Conservation (phyloP, 2,888 invertebrate species). For the Scaptomyza caliginosa region DNA sequence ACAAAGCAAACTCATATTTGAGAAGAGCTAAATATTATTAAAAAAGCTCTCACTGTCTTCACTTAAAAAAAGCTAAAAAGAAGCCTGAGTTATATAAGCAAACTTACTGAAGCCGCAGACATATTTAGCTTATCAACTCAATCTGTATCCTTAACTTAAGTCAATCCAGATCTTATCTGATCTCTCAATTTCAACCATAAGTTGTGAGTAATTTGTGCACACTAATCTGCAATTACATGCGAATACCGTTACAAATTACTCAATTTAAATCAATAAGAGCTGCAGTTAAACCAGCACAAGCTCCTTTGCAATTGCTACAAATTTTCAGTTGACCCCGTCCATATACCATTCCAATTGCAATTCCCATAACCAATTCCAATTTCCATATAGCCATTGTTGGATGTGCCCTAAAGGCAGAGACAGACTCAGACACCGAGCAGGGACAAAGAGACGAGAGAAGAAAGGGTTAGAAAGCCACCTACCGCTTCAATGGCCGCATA, state of each 20-base stretch:
- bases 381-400: constrained; percentile 19
- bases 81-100: not conserved
- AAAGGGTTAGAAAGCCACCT: constrained; percentile 15
- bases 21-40: no score
- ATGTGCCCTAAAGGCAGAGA: constrained; percentile 28
- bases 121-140: not conserved
- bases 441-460: not conserved
- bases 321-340: constrained; percentile 50
- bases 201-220: constrained; percentile 42
- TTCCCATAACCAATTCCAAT: constrained; percentile 24
- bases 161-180: constrained; percentile 26
- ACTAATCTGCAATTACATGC: constrained; percentile 61
- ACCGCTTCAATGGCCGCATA: constrained; percentile 65
- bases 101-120: not conserved
- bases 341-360: constrained; percentile 14
- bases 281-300: not conserved
- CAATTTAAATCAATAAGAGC: constrained; percentile 73
- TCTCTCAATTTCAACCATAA: constrained; percentile 48
- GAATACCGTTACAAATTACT: constrained; percentile 60
- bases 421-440: not conserved
- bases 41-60: no score
- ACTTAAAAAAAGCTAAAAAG: no score
- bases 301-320: constrained; percentile 4
- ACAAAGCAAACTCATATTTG: no score
- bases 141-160: constrained; percentile 16